These are phyloP conservation scores for Gasterosteus aculeatus DNA, from an alignment of 2,113 vertebrate species.

Conservation along the genomic window DNA sequence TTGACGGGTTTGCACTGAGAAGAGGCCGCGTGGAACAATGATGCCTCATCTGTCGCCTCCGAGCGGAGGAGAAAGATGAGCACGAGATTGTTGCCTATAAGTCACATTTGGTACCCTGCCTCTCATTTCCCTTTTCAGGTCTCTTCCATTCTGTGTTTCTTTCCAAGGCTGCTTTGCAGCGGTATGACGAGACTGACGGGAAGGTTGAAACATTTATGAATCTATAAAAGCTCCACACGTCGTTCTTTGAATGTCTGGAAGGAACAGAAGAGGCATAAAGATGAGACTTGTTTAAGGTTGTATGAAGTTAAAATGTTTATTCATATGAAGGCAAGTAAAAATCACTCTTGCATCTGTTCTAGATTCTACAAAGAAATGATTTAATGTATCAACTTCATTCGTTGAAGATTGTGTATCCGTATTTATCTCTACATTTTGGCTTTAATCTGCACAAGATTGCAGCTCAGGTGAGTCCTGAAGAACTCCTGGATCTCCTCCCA, in stretches of 20 bases:
- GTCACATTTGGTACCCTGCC: conserved; percentile 8
- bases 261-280: background rate
- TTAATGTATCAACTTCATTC: background rate
- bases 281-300: too few species aligned
- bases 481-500: conserved; percentile 75
- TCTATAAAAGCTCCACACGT: background rate
- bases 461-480: conserved; percentile 55
- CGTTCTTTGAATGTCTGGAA: background rate
- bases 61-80: background rate
- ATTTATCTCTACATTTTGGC: conserved; percentile 7
- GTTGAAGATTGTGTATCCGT: too few species aligned
- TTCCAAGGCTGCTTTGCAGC: background rate
- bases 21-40: conserved; percentile 18
- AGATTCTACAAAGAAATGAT: background rate
- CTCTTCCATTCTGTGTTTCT: background rate
- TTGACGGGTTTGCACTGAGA: conserved; percentile 23
- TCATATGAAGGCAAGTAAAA: background rate
- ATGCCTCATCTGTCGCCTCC: conserved; percentile 21
- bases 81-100: conserved; percentile 3
- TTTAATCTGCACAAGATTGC: background rate
- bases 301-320: background rate
- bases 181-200: background rate
- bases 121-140: conserved; percentile 24
- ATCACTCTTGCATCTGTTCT: background rate
- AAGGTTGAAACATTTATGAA: conserved; percentile 8